Percentiles rank a stretch among this genome's conserved stretches.
Conservation (phyloP, 2,888 invertebrate genomes). For the Sycophila texana region DNA sequence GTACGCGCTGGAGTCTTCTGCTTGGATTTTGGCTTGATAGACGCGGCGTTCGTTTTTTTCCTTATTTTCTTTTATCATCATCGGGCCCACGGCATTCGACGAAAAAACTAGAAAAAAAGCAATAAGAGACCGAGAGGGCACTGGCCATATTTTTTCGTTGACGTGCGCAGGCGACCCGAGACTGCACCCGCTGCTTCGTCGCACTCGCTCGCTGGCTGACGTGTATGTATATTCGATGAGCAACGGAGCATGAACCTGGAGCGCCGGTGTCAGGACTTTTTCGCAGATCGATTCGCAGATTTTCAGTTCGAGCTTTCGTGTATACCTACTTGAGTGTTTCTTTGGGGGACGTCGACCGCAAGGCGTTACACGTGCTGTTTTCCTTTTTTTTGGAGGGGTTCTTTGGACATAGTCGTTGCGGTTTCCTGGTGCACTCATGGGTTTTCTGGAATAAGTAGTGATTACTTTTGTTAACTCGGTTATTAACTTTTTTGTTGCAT, state of each 20-base stretch:
- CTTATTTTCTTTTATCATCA: neutral
- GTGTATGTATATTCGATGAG: constrained; percentile 50
- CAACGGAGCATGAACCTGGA: constrained; percentile 32
- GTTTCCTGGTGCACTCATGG: too few species aligned
- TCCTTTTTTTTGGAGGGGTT: constrained; percentile 2
- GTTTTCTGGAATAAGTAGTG: too few species aligned
- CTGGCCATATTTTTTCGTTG: neutral
- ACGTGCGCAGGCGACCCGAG: constrained; percentile 26
- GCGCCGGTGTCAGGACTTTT: neutral
- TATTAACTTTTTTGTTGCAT: too few species aligned
- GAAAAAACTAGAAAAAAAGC: neutral
- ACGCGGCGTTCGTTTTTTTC: constrained; percentile 2
- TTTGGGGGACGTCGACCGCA: constrained; percentile 1
- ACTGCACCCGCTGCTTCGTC: constrained; percentile 19
- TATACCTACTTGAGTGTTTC: neutral
- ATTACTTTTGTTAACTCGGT: too few species aligned
- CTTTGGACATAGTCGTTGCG: neutral
- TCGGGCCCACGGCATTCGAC: neutral
- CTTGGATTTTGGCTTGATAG: constrained; percentile 35
- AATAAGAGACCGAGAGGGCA: neutral
- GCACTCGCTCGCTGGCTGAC: constrained; percentile 36
- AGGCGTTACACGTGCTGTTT: constrained; percentile 3
- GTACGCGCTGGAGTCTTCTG: constrained; percentile 29
- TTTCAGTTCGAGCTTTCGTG: neutral
- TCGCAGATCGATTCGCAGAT: neutral